Base-by-base conservation (phyloP, 2,797 vertebrate species). In the Onychomys torridus region DNA sequence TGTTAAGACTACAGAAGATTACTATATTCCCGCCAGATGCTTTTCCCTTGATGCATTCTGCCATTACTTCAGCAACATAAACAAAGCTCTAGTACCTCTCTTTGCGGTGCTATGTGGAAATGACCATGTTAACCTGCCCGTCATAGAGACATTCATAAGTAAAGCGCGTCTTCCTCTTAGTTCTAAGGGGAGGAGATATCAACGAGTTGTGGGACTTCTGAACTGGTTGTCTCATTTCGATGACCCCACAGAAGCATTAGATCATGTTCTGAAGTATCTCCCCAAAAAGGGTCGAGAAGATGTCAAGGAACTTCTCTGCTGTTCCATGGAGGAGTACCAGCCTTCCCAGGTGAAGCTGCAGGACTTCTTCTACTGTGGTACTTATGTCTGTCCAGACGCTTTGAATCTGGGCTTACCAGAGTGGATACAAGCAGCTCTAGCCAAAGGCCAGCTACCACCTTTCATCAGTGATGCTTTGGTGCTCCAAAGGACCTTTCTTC, bases 31-130 rank as follows among this genome's bases (percentile, higher is more conserved):
- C 1, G 99, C 99, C 0, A 98, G 97, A 1, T 97, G 98, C 95
- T 99, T 99, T 96, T 99, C 98, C 1, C 97, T 98, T 0, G 98
- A 98, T 0, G 73, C 87, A 0, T 98, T 99, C 96, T 99, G 99
- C 98, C n/a, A 17, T 9, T 98, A 98, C 97, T 99, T 99, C 96
- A 96, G 98, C 13, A 98, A 93, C n/a, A 98, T 99, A 95, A 98
- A 98, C 96, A 98, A 90, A 27, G 98, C 98, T 14, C 98, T 99
- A 78, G 98, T 99, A 0, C 99, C 99, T 11, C 98, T 99, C 9
- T 99, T 99, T 23, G 99, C 99, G 0, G 99, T 99, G 75, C 91
- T 99, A 1, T 98, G 55, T 34, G 99, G 99, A 1, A 99, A 99
- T 46, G 99, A 99, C 98, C 99, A 99, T 13, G n/a, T 97, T 0